Base-by-base conservation (phyloP, 2,888 invertebrate species). In the Ligdia adustata region DNA sequence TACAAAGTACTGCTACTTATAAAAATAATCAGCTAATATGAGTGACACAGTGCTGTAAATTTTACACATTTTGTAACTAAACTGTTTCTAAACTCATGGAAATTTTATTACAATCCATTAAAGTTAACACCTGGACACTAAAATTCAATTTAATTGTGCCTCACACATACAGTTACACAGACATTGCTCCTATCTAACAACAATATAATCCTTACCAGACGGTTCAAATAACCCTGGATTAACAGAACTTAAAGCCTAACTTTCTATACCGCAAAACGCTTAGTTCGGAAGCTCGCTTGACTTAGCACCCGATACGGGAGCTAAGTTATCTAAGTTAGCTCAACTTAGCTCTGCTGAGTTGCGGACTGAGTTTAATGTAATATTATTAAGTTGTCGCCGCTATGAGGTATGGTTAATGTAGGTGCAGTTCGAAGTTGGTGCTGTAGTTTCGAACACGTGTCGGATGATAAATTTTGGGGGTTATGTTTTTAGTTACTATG, bases 271-370 rank as follows among this genome's bases (percentile, higher is more conserved):
- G 72, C 67, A 79, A 76, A 86, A 78, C 76, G 80, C 75, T 79
- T 72, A 71, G 82, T 81, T 79, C 60, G 64, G 59, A 69, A 82
- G 75, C 82, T 81, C 66, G 70, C 59, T 79, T 80, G 81, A 86
- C 83, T 83, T 83, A 83, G 80, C 82, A 76, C 79, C 75, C 79
- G 84, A 85, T 84, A 83, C 72, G 69, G 66, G 59, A 64, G 78
- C 77, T 76, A 77, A 85, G 72, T 83, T 83, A 82, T 80, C 78
- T 66, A 72, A 78, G 76, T 82, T 83, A 79, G 77, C 69, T 72
- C 62, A 49, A 49, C 22, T 49, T 49, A 43, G 62, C 42, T 57
- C 56, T 68, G 72, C 75, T 72, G 77, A 82, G 77, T 85, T 79
- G 79, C 59, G 69, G 77, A 55, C 65, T 68, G 79, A 83, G 74